These are phyloP conservation scores for Montipora cactus DNA, from an alignment of 64 coral and sea anemone species.

Conservation along the genomic window DNA sequence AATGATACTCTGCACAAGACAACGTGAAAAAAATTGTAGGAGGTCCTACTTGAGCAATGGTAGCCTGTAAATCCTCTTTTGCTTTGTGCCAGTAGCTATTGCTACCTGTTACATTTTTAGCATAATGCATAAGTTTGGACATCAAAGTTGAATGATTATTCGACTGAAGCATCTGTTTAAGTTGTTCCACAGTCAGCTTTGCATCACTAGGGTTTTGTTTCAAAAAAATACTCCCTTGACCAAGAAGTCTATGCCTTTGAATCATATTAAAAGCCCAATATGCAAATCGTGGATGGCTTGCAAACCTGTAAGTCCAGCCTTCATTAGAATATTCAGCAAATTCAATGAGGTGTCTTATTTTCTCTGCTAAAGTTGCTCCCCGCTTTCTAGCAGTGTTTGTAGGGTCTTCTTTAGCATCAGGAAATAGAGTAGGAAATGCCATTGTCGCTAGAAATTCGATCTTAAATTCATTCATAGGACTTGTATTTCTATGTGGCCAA, in stretches of 20 bases:
- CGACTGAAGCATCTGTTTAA: constrained; percentile 62
- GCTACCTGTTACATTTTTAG: constrained; percentile 62
- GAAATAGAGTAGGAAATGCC: too few species aligned
- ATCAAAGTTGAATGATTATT: constrained; percentile 49
- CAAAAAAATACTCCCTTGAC: not conserved
- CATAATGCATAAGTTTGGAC: constrained; percentile 68
- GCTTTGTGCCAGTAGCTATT: constrained; percentile 72
- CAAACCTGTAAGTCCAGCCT: too few species aligned
- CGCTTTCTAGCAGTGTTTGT: too few species aligned
- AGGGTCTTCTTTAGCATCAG: too few species aligned
- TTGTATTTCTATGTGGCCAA: too few species aligned
- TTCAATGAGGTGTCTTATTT: too few species aligned
- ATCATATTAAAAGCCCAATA: too few species aligned
- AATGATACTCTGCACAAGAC: constrained; percentile 52
- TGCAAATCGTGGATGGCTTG: too few species aligned
- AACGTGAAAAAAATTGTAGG: constrained; percentile 66
- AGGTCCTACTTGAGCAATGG: constrained; percentile 49
- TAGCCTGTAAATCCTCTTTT: constrained; percentile 64
- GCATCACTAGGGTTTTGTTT: constrained; percentile 49
- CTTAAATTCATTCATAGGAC: too few species aligned
- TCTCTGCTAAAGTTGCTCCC: too few species aligned
- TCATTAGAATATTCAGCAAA: too few species aligned
- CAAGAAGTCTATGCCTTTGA: not conserved
- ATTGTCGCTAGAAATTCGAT: too few species aligned
- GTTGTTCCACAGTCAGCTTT: constrained; percentile 51